Evolutionary conservation across 2,888 invertebrate species (phyloP), one percentile per base, ranked within the genome.

Genomic region (Pardosa pseudoannulata): DNA sequence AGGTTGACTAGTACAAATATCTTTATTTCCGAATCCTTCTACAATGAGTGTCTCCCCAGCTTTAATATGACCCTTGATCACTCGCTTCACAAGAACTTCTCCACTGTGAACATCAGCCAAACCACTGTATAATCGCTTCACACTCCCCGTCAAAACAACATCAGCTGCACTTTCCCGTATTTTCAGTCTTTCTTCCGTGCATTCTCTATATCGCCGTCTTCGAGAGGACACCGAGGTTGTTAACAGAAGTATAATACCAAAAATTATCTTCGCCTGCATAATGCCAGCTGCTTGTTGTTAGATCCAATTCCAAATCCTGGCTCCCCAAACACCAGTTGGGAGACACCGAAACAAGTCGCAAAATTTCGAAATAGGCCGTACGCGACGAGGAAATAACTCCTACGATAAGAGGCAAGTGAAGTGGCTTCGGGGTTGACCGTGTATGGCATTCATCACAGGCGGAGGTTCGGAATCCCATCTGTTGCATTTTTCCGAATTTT

Each of bases 141-240:
- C 79, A 31, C 78, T 86, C 28, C 89, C 89, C 78, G 16, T 89
- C 90, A 89, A 89, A 90, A 74, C 89, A 90, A 50, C 89, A 50
- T 88, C 88, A 31, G 88, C 80, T 31, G 46, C 29, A 31, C 28
- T 31, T 73, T 88, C 86, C 11, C 88, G 72, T 2, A 88, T 16
- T 32, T 80, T 81, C 19, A 85, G 65, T 32, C 86, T 72, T n/a
- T 85, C 85, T 29, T 86, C 79, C 1, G 74, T 75, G 31, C 88
- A 88, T 19, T 81, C 80, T 27, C 78, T 13, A 64, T 50, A 74
- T 29, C 70, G 65, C 7, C 83, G 31, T 16, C 82, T 62, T n/a
- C 88, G 80, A 16, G 9, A 11, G 16, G 5, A 2, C 5, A 46
- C 13, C 2, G 16, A 46, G 2, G 13, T 6, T 16, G 46, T 6